Base-by-base conservation (phyloP, 2,113 vertebrate genomes). In the Piliocolobus tephrosceles region DNA sequence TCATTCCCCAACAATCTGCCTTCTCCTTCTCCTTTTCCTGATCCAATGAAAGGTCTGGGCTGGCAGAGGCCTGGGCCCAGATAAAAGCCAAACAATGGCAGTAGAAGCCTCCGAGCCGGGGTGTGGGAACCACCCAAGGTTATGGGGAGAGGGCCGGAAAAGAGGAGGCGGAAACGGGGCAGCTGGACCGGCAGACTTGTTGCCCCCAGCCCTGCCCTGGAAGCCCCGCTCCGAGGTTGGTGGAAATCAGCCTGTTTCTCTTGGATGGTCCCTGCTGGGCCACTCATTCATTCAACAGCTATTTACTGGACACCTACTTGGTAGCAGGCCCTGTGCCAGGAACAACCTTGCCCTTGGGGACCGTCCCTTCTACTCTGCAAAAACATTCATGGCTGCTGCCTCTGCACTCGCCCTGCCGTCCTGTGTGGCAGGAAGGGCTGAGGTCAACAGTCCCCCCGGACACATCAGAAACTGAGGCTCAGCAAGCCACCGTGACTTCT, bases 301-400 rank as follows among this genome's bases (percentile, higher is more conserved):
- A 94, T 97, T 96, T 97, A 93, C 95, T 91, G 93, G 98, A 97
- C 86, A 97, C 97, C 98, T 96, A 96, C 95, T 70, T 86, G 84
- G 83, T 86, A 70, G 75, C 55, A 66, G 96, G 97, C 93, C 27
- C 43, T 11, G 20, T 64, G 98, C 97, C 96, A 97, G 94, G 96
- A 96, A 98, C 96, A 92, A 50, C 68, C 52, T 64, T 43, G 76
- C 18, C 97, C 84, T 89, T 94, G 1, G 75, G 95, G 95, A 90
- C 96, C 81, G 80, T 86, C 95, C 81, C 93, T 96, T 95, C 88
- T 12, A 93, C 85, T 55, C 32, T 68, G 92, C 79, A 96, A 96
- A 98, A 97, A 96, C 88, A 94, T 76, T 75, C 92, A 52, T 0
- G 14, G 9, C 94, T 57, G 25, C 80, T 25, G 61, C 61, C 90